phyloP scores from a whole-genome alignment of 2,113 vertebrate species.

The Pyrgilauda ruficollis region DNA sequence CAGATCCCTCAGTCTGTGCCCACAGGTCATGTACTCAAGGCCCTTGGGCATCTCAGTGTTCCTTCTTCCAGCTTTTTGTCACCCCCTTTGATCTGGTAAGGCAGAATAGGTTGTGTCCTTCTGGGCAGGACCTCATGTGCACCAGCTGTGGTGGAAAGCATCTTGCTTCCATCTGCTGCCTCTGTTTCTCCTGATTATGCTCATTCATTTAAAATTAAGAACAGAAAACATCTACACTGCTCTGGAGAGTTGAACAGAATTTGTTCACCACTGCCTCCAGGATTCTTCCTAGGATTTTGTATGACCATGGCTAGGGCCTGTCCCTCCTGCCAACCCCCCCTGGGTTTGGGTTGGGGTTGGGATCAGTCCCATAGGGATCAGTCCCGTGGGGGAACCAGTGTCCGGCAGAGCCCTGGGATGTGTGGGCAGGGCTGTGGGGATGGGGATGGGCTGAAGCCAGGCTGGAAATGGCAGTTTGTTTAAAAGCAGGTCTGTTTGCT shows the following conservation, averaged over 20 bases:
- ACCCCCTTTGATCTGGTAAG: background rate
- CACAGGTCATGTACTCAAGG: background rate
- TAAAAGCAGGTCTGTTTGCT: background rate
- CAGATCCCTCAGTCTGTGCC: background rate
- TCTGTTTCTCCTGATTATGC: background rate
- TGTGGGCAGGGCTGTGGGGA: background rate
- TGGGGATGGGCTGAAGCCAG: background rate
- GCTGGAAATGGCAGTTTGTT: background rate
- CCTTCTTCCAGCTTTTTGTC: background rate
- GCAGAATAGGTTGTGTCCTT: background rate
- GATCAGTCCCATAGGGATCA: background rate
- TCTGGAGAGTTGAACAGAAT: background rate
- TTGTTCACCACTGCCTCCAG: background rate
- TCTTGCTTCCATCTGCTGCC: background rate
- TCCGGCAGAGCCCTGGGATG: background rate
- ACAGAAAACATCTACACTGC: background rate
- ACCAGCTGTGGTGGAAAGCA: background rate
- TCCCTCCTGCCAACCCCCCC: background rate
- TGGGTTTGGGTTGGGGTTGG: background rate
- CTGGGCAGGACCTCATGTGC: accelerated
- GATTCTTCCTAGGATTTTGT: background rate
- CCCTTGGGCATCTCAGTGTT: background rate
- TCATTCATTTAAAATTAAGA: background rate
- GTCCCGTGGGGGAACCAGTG: accelerated
- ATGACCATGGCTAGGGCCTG: background rate